Evolutionary conservation across 2,888 invertebrate species (phyloP), one percentile per base, ranked within the genome.

Genomic region (Drosophila melanosoma): DNA sequence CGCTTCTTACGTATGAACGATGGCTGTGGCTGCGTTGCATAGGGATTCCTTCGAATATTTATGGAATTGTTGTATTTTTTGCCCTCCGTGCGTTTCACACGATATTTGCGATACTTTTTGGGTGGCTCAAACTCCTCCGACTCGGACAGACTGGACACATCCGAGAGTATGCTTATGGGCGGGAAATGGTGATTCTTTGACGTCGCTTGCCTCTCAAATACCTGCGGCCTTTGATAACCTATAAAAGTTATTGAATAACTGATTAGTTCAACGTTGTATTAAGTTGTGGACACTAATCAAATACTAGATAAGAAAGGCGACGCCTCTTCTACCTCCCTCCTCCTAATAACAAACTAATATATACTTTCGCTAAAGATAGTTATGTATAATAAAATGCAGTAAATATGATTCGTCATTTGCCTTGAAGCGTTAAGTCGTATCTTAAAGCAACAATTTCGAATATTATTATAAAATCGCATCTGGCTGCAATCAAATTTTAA

Each of bases 131-230:
- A 58, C n/a, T 82, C 82, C 32, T 65, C 59, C 10, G 74, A 75
- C 20, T 38, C 56, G 4, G 81, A 79, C 51, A 63, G 54, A 49
- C 85, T 87, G 5, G 85, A 78, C 17, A 85, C 77, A 69, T 87
- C 89, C 35, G 87, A 90, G 0, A 83, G 69, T 29, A 80, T 69
- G 29, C 42, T 74, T 8, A 77, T 70, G 5, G 86, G 70, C 0
- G 74, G 56, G n/a, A 85, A 83, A 42, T 71, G 58, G 23, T 54
- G 71, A 56, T 72, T 76, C 0, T 66, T 56, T n/a, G 17, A 26
- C 3, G 58, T 2, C 2, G 57, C 8, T n/a, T 40, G 42, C 26
- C 68, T 74, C 7, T 66, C 66, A 2, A 62, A 52, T 17, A n/a
- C 42, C 20, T 38, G 60, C 6, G 67, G 66, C 29, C 74, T 60